Conservation (phyloP, 2,113 vertebrate genomes). For the Pteropus alecto region DNA sequence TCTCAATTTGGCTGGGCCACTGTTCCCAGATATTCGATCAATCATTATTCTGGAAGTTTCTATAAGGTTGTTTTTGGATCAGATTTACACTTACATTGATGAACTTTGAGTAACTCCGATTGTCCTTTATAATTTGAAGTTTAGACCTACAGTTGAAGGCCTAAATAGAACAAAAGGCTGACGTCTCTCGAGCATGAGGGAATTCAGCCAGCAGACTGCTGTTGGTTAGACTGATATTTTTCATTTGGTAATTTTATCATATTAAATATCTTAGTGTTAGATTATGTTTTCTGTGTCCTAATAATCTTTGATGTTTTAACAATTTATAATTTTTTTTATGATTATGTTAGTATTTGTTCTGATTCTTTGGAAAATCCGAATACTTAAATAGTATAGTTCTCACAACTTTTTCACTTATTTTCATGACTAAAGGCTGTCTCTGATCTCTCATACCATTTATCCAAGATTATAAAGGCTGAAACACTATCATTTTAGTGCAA, state of each 20-base stretch:
- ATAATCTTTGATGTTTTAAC: neutral
- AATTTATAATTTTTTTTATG: neutral
- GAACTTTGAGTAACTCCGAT: neutral
- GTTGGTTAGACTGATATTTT: neutral
- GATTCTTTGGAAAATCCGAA: neutral
- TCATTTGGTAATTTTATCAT: neutral
- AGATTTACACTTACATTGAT: neutral
- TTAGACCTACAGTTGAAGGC: neutral
- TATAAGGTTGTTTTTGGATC: neutral
- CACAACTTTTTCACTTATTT: neutral
- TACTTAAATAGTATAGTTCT: neutral
- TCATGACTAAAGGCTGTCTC: neutral
- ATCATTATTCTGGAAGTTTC: neutral
- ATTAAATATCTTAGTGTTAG: neutral
- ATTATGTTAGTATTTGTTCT: too few species aligned
- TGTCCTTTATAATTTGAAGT: neutral
- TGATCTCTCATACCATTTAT: neutral
- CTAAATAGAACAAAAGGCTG: neutral
- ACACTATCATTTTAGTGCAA: neutral
- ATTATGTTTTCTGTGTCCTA: neutral
- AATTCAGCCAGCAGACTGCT: accelerated
- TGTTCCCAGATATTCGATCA: neutral
- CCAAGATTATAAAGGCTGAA: neutral
- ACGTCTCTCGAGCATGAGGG: neutral
- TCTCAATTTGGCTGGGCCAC: neutral